phyloP scores from a whole-genome alignment of 2,888 invertebrate genomes.

The Drosophila paracracens region DNA sequence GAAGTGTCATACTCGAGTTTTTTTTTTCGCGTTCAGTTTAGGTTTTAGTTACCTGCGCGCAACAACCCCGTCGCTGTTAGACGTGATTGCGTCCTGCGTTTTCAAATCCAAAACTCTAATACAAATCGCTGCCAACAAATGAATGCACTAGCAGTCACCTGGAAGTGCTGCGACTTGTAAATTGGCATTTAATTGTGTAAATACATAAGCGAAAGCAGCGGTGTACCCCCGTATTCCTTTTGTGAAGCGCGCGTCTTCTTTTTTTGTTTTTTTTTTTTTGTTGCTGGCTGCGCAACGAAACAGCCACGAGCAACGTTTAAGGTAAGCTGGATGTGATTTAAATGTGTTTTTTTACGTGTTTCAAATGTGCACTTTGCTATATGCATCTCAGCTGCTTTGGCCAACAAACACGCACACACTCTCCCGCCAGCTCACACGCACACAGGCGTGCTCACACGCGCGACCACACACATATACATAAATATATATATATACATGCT shows the following conservation, averaged over 20 bases:
- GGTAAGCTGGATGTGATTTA: slow-evolving; percentile 40
- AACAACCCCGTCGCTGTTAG: slow-evolving; percentile 68
- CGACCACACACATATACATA: slow-evolving; percentile 19
- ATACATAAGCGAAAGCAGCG: slow-evolving; percentile 63
- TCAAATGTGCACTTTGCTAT: slow-evolving; percentile 53
- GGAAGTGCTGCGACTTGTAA: slow-evolving; percentile 25
- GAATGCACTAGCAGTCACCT: slow-evolving; percentile 12
- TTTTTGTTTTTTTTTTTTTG: slow-evolving; percentile 8
- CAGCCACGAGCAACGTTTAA: slow-evolving; percentile 33
- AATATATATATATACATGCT: background rate
- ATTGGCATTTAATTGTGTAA: slow-evolving; percentile 28
- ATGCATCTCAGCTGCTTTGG: slow-evolving; percentile 75
- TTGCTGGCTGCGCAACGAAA: slow-evolving; percentile 12
- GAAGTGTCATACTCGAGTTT: slow-evolving; percentile 74
- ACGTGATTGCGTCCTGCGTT: slow-evolving; percentile 47
- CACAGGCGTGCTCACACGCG: slow-evolving; percentile 21
- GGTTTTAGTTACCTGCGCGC: slow-evolving; percentile 77
- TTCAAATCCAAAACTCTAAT: slow-evolving; percentile 34
- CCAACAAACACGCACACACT: slow-evolving; percentile 41
- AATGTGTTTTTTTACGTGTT: slow-evolving; percentile 26
- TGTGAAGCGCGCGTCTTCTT: slow-evolving; percentile 43
- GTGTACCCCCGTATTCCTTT: slow-evolving; percentile 32
- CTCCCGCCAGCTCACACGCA: slow-evolving; percentile 25
- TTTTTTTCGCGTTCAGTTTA: slow-evolving; percentile 79
- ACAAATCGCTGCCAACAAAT: slow-evolving; percentile 24